Conservation (phyloP, 2,888 invertebrate genomes). For the Adelognathus sp. region DNA sequence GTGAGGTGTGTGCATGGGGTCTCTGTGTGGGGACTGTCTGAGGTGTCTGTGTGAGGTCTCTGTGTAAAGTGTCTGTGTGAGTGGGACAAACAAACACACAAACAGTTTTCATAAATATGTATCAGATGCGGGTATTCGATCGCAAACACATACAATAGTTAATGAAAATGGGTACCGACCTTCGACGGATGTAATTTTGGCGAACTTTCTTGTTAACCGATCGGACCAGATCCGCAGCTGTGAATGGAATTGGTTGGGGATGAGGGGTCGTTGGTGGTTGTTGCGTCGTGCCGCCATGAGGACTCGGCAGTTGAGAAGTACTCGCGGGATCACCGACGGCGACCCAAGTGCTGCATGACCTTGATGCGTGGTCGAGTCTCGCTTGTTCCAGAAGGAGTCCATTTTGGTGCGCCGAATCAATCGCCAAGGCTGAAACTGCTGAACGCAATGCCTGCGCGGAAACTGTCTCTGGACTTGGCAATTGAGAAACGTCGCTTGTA, state of each 20-base stretch:
- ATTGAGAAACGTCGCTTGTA: conserved; percentile 88
- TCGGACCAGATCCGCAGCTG: conserved; percentile 86
- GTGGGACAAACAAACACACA: no score
- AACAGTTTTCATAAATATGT: background rate
- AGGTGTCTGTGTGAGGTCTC: no score
- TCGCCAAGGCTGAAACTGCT: conserved; percentile 84
- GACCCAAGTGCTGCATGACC: conserved; percentile 94
- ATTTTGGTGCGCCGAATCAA: conserved; percentile 83
- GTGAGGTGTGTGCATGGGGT: no score
- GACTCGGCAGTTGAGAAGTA: conserved; percentile 92
- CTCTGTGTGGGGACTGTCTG: no score
- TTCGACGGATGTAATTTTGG: conserved; percentile 90
- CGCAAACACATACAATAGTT: background rate
- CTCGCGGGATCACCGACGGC: conserved; percentile 89
- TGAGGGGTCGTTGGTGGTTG: conserved; percentile 75
- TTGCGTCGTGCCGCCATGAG: conserved; percentile 85
- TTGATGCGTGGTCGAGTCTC: conserved; percentile 84
- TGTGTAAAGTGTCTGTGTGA: no score
- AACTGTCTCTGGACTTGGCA: conserved; percentile 82
- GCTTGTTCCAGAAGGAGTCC: conserved; percentile 83
- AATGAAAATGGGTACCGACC: conserved; percentile 60
- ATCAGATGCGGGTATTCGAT: background rate
- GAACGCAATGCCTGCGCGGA: conserved; percentile 74
- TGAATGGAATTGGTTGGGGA: conserved; percentile 83
- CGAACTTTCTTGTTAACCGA: conserved; percentile 93